These are phyloP conservation scores for Arothron firmamentum DNA, from an alignment of 2,113 vertebrate species.

Conservation along the genomic window DNA sequence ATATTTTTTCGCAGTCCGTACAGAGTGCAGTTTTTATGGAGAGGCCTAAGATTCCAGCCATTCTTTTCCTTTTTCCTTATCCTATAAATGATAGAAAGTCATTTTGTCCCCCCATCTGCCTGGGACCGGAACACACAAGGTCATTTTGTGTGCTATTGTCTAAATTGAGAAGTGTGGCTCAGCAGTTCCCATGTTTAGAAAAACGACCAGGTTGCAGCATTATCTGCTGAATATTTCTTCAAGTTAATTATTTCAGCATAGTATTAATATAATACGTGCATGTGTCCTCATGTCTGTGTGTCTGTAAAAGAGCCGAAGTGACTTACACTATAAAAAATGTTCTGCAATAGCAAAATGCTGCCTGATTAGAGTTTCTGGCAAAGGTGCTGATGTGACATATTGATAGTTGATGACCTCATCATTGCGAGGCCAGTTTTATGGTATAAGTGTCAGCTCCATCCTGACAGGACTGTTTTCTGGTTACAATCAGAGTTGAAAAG, in stretches of 20 bases:
- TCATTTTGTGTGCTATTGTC: constrained; percentile 22
- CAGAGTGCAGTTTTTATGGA: constrained; percentile 64
- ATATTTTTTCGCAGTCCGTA: constrained; percentile 53
- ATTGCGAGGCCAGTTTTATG: constrained; percentile 23
- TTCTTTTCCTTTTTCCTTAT: constrained; percentile 42
- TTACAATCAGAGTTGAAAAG: constrained; percentile 26
- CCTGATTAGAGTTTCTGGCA: constrained; percentile 45
- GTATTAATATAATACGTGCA: background rate
- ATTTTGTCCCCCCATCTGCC: constrained; percentile 66
- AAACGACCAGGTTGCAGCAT: constrained; percentile 3
- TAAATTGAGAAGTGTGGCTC: no score
- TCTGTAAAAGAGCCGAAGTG: constrained; percentile 29
- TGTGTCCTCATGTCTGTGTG: constrained; percentile 1
- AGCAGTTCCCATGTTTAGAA: constrained; percentile 2
- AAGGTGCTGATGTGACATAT: constrained; percentile 41
- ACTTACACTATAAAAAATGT: constrained; percentile 58
- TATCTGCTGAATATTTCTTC: background rate
- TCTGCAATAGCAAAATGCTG: constrained; percentile 43
- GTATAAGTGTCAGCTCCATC: constrained; percentile 24
- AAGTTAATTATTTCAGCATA: no score
- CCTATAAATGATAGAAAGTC: constrained; percentile 46
- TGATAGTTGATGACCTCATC: constrained; percentile 50
- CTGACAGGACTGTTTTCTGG: constrained; percentile 35
- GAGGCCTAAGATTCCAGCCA: constrained; percentile 72
- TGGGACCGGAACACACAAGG: constrained; percentile 11